Base-by-base conservation (phyloP, 2,113 vertebrate genomes). In the Synodontis membranacea region DNA sequence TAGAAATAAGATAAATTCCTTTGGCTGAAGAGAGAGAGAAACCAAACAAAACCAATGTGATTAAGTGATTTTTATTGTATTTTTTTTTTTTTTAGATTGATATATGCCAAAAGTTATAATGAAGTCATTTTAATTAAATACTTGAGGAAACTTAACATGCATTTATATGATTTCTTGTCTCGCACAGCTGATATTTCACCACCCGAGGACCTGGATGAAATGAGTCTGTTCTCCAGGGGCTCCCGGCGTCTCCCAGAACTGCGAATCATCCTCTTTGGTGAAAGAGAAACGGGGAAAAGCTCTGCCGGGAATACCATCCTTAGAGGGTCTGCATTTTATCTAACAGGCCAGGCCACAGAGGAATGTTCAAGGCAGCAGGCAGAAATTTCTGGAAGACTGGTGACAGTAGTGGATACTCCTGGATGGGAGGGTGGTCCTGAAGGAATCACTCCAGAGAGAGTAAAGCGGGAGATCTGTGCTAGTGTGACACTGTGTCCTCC, bases 231-330 rank as follows among this genome's bases (percentile, higher is more conserved):
- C 92, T 93, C 93, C 88, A 93, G 93, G 83, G 86, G 88, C 25
- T 88, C 91, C 1, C 89, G 92, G 0, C 93, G 91, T 76, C 90
- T 95, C 3, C 91, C 90, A 0, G 95, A 95, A 84, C 84, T 95
- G 83, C 76, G 95, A 10, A 89, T 95, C 62, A 86, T 94, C 80
- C 92, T 95, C 5, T 84, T 95, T 88, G 95, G 95, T 0, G 95
- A 95, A 90, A 91, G 94, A 1, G 95, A 95, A 88, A 94, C 94
- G 0, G 95, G 95, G 28, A 95, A 95, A 91, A 95, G 94, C 46
- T 92, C 92, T 4, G 93, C 93, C 0, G 94, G 92, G 17, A 94
- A 94, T 11, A 58, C 92, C 56, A 92, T 95, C 81, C 91, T 95
- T 5, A 90, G 92, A 17, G 80, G 89, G 6, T 9, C 1, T 0